phyloP scores from a whole-genome alignment of 2,113 vertebrate species.

The Eonycteris spelaea region DNA sequence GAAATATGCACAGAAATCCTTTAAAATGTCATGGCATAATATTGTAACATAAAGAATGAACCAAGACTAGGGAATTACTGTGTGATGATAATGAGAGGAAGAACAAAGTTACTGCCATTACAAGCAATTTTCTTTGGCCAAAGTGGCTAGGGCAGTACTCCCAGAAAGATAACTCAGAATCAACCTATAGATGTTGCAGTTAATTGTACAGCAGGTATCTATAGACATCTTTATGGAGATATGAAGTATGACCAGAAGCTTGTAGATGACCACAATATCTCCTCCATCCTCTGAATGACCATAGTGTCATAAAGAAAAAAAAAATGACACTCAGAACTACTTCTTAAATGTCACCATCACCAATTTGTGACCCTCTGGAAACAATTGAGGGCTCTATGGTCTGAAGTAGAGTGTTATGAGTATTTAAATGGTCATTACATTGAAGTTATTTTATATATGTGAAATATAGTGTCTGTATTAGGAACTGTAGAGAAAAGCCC shows the following conservation, averaged over 20 bases:
- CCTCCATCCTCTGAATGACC: not conserved
- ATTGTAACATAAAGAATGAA: not conserved
- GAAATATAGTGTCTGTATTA: not conserved
- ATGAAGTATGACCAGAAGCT: not conserved
- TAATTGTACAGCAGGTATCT: not conserved
- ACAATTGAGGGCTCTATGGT: not conserved
- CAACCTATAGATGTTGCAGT: not conserved
- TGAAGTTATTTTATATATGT: not conserved
- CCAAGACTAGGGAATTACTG: not conserved
- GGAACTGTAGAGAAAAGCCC: not conserved
- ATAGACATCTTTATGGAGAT: not conserved
- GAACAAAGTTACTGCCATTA: not conserved
- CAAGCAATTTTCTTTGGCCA: not conserved
- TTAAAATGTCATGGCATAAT: not conserved
- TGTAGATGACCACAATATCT: not conserved
- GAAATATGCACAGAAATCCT: not conserved
- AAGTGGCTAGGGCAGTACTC: not conserved
- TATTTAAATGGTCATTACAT: not conserved
- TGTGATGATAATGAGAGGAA: not conserved
- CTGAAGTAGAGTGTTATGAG: not conserved
- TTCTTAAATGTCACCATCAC: not conserved
- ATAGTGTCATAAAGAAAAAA: not conserved
- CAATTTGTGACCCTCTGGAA: not conserved
- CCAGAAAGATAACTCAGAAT: not conserved
- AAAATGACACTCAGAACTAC: not conserved